Base-by-base conservation (phyloP, 2,888 invertebrate genomes). In the Stenolophus ochropezus region DNA sequence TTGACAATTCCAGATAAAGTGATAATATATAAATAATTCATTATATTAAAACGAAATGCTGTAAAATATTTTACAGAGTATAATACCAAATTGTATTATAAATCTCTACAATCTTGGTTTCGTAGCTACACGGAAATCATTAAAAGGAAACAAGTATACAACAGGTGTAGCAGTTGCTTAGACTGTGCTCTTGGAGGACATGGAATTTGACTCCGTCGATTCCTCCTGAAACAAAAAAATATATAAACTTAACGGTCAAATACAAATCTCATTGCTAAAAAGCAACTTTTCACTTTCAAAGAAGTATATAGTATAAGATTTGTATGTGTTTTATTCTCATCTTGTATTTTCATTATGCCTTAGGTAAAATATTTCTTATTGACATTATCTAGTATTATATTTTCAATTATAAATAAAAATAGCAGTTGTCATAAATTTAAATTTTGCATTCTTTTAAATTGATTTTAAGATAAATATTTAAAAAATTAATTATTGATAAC, bases 21-120 rank as follows among this genome's bases (percentile, higher is more conserved):
- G 27, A 61, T 61, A 33, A 65, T 65, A 65, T 33, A 65, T 65
- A 65, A 65, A 65, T 65, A 65, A 65, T 33, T 16, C 33, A 65
- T 65, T 11, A 58, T 58, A 58, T 65, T 27, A 33, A 65, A 65
- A 27, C 27, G n/a, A 33, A 65, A 65, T 65, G 65, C 33, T 65
- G 33, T n/a, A 56, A 25, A 8, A 16, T 8, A 4, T 20, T 33
- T 65, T 65, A 65, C 14, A 61, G 21, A 65, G 14, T 65, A 16
- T 33, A n/a, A 33, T 65, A 65, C 65, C 65, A 65, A 65, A 27
- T 65, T 65, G 65, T 33, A 65, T 33, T 14, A 65, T 20, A 33
- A 65, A 65, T 65, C n/a, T 33, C 65, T 65, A 65, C 8, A 33
- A 51, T 51, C 33, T 65, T 61, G 25, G 33, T 65, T 65, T 65